Conservation (phyloP, 1,140 invertebrate genomes). For the Cotesia typhae region DNA sequence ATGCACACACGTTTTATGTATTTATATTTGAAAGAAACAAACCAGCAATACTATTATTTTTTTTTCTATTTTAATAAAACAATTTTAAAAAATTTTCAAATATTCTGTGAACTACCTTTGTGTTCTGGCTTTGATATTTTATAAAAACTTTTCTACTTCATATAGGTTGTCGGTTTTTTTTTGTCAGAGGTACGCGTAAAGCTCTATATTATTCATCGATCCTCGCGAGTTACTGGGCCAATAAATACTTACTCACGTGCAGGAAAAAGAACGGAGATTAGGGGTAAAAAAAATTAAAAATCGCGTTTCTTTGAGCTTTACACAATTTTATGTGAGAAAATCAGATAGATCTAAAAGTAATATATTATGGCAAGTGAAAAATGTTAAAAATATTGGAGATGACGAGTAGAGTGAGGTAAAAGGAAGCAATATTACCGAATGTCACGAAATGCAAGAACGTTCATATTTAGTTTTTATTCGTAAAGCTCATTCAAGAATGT, state of each 20-base stretch:
- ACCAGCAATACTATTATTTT: background rate
- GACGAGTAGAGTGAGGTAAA: constrained; percentile 41
- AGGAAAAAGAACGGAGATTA: background rate
- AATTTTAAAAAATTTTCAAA: constrained; percentile 22
- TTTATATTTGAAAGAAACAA: background rate
- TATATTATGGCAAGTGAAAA: constrained; percentile 21
- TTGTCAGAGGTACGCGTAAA: no score
- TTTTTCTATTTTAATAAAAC: constrained; percentile 1
- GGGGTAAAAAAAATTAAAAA: background rate
- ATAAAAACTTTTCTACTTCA: constrained; percentile 7
- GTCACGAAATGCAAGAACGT: constrained; percentile 52
- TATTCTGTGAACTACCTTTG: background rate
- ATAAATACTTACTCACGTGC: background rate
- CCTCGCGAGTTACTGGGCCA: background rate
- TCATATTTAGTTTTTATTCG: constrained; percentile 39
- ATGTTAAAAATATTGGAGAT: constrained; percentile 24
- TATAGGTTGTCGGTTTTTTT: background rate
- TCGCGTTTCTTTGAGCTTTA: constrained; percentile 17
- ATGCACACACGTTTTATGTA: no score
- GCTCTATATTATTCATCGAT: constrained; percentile 1
- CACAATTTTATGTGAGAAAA: constrained; percentile 7
- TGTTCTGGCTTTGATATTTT: constrained; percentile 16
- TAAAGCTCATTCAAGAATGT: constrained; percentile 25
- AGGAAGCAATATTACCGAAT: constrained; percentile 57
- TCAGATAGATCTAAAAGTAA: background rate